Evolutionary conservation across 2,113 vertebrate genomes (phyloP), one percentile per base, ranked within the genome.

Genomic region (Rattus rattus): DNA sequence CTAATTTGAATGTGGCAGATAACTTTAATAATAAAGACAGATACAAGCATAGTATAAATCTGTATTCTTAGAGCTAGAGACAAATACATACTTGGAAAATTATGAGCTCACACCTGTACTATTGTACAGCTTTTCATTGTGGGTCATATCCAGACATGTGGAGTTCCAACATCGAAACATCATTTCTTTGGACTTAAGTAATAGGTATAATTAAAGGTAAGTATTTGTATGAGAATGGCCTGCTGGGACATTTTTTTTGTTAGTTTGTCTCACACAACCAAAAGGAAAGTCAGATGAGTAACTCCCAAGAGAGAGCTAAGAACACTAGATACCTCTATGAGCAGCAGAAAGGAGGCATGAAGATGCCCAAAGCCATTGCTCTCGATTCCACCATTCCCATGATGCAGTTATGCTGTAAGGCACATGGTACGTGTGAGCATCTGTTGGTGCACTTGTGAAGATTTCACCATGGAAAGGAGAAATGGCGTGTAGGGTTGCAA

Each of bases 1-100:
- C 79, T 89, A 28, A 88, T 76, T 92, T 88, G 83, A 75, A 81
- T 89, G 7, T 72, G 10, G 47, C 7, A 54, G 73, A 69, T 81
- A 77, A 56, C 92, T 81, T 65, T 83, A 89, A 87, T 24, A 65
- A 90, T 79, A 91, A 89, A 91, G 91, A 54, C 12, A 56, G 54
- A 59, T 22, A 63, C 2, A 72, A 12, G 43, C 26, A 91, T 65
- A 43, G 72, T 54, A 81, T n/a, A 12, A 54, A 11, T 75, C 8
- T 85, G 19, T 22, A 69, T 79, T 67, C 77, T 39, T 33, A 63
- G 43, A 2, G 11, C 89, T 54, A 65, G 36, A 90, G 84, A 30
- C 7, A 56, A 30, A 24, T 69, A 20, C 7, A 47, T 52, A 39
- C 30, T 76, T 94, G 88, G 9, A 43, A 85, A 91, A 90, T 39